phyloP scores from a whole-genome alignment of 2,797 vertebrate genomes.

The Odontamblyopus lacepedii region DNA sequence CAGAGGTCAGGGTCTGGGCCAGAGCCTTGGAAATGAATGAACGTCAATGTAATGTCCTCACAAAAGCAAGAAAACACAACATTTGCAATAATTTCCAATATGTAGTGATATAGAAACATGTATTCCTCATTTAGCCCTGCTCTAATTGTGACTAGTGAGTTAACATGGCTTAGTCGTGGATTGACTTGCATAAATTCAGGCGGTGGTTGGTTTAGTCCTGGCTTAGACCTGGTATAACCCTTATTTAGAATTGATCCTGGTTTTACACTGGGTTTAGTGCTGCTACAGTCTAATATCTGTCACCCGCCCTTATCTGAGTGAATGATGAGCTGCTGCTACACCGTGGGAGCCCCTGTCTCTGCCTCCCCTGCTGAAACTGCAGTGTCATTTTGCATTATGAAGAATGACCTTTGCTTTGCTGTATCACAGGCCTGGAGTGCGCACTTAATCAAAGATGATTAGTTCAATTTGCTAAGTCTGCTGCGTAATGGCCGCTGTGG shows the following conservation, averaged over 20 bases:
- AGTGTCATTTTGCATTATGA: constrained; percentile 68
- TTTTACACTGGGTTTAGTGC: not conserved
- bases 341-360: constrained; percentile 21
- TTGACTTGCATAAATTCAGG: not conserved
- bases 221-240: not conserved
- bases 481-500: constrained; percentile 52
- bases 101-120: too few relatives aligned
- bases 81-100: too few relatives aligned
- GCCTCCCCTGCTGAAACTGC: constrained; percentile 42
- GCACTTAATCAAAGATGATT: constrained; percentile 79
- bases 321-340: constrained; percentile 64
- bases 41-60: too few relatives aligned
- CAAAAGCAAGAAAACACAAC: too few relatives aligned
- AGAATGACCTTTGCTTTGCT: constrained; percentile 72
- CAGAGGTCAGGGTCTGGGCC: too few relatives aligned
- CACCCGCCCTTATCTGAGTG: constrained; percentile 45
- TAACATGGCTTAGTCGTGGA: not conserved
- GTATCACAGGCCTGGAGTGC: constrained; percentile 62
- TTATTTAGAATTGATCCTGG: not conserved
- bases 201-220: too few relatives aligned
- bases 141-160: not conserved
- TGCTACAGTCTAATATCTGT: constrained; percentile 13
- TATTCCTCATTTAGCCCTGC: not conserved
- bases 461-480: constrained; percentile 74
- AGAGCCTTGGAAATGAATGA: too few relatives aligned